These are phyloP conservation scores for Podocnemis expansa DNA, from an alignment of 2,113 vertebrate species.

Conservation along the genomic window DNA sequence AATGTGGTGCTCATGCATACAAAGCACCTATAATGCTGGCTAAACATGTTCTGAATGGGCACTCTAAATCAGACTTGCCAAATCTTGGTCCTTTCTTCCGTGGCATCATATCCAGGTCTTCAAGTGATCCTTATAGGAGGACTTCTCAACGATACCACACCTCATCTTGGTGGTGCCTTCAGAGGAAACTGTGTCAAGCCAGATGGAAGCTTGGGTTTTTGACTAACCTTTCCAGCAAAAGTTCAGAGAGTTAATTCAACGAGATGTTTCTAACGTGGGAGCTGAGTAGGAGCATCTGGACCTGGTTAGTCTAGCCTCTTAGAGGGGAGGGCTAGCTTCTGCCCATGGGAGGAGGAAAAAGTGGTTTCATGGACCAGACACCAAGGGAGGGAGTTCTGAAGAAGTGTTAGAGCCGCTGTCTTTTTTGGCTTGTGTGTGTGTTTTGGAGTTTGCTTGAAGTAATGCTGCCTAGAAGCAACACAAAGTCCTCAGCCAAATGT, in stretches of 20 bases:
- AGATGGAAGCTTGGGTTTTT: not conserved
- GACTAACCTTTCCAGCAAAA: not conserved
- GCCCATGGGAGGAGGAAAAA: not conserved
- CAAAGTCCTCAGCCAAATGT: not conserved
- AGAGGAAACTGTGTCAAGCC: not conserved
- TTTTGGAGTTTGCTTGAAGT: not conserved
- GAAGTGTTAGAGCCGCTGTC: not conserved
- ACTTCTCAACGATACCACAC: not conserved
- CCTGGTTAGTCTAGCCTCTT: not conserved
- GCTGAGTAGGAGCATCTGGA: not conserved
- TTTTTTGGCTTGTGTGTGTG: not conserved
- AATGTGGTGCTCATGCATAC: not conserved
- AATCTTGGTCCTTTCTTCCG: not conserved
- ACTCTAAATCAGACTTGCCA: not conserved
- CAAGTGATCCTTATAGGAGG: not conserved
- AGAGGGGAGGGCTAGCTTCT: not conserved
- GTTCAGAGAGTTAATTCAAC: not conserved
- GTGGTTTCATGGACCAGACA: not conserved
- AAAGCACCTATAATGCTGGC: not conserved
- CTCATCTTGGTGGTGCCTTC: not conserved
- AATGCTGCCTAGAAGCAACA: not conserved
- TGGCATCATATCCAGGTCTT: not conserved
- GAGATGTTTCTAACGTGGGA: not conserved
- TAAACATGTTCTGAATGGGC: not conserved
- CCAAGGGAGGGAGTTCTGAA: not conserved